These are phyloP conservation scores for Lepus oiostolus DNA, from an alignment of 2,797 vertebrate species.

Conservation along the genomic window DNA sequence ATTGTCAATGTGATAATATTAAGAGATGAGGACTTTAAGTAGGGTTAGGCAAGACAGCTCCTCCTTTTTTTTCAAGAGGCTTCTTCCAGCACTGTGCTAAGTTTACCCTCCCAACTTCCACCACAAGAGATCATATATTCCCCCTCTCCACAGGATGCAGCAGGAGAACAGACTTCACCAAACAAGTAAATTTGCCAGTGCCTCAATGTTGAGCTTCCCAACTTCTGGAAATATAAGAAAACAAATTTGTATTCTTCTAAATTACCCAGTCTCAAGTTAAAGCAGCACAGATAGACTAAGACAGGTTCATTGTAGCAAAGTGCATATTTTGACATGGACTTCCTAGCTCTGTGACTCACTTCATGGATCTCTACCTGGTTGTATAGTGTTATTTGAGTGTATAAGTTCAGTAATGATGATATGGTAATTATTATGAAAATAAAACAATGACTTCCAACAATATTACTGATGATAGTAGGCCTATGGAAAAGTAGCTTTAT, in stretches of 20 bases:
- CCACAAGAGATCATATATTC: background rate
- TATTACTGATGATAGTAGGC: background rate
- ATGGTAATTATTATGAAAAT: background rate
- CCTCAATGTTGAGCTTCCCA: background rate
- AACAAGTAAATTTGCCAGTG: background rate
- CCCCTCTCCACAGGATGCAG: fast-evolving
- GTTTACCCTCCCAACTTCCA: background rate
- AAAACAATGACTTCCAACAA: fast-evolving
- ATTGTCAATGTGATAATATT: background rate
- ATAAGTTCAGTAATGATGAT: background rate
- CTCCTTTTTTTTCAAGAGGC: background rate
- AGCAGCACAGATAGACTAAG: background rate
- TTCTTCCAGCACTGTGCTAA: background rate
- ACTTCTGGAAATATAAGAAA: background rate
- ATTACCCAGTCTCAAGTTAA: background rate
- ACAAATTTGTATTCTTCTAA: background rate
- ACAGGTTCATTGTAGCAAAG: background rate
- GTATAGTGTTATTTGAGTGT: background rate
- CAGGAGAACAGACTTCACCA: background rate
- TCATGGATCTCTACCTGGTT: background rate
- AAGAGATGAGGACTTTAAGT: background rate
- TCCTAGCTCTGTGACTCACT: background rate
- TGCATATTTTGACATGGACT: background rate
- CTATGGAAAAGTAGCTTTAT: background rate
- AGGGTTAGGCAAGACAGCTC: background rate